A percentile compares a stretch with the other conserved stretches of the same genome.
Conservation (phyloP, 2,797 vertebrate genomes). For the Amniataba percoides region DNA sequence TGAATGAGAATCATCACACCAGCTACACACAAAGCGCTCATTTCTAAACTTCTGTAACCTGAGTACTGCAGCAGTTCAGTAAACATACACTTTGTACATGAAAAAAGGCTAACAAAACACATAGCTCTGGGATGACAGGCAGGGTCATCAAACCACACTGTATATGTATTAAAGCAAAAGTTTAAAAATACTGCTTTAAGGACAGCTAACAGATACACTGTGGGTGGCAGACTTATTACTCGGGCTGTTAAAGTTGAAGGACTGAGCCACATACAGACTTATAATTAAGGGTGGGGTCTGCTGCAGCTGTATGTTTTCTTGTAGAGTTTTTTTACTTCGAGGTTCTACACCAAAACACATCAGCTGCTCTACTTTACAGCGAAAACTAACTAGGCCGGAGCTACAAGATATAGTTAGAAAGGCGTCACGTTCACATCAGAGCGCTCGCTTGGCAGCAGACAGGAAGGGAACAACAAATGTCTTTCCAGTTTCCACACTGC, state of each 20-base stretch:
- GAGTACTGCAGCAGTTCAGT: not conserved
- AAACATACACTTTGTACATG: not conserved
- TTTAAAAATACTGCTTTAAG: no score
- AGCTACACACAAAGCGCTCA: not conserved
- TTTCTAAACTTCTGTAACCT: not conserved
- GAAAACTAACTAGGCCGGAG: constrained; percentile 38
- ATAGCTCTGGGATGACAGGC: not conserved
- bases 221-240: constrained; percentile 54
- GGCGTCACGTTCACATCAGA: constrained; percentile 42
- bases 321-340: constrained; percentile 26
- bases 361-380: constrained; percentile 28
- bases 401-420: constrained; percentile 45
- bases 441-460: constrained; percentile 54
- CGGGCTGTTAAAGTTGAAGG: constrained; percentile 39
- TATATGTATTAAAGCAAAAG: not conserved
- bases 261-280: constrained; percentile 49
- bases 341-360: constrained; percentile 25
- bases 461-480: constrained; percentile 70
- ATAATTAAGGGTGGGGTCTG: constrained; percentile 73
- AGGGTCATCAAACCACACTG: constrained; percentile 10
- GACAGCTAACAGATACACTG: constrained; percentile 35
- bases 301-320: constrained; percentile 37
- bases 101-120: not conserved
- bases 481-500: constrained; percentile 71
- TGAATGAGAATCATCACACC: not conserved